Conservation (phyloP, 1,140 invertebrate species). For the Calephelis nemesis region DNA sequence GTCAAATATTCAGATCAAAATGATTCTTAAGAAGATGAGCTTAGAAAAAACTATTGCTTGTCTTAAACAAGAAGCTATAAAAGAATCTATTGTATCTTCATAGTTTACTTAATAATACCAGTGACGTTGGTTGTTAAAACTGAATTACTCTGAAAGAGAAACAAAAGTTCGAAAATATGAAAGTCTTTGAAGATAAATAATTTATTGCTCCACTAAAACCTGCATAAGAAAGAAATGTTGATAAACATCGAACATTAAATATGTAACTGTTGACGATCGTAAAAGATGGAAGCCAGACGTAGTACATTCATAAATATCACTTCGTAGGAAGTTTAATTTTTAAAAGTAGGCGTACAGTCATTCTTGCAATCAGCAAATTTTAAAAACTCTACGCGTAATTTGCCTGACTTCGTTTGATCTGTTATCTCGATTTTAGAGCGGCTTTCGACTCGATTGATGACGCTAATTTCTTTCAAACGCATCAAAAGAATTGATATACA, state of each 20-base stretch:
- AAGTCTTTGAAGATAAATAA: slow-evolving; percentile 77
- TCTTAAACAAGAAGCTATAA: slow-evolving; percentile 18
- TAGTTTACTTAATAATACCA: slow-evolving; percentile 49
- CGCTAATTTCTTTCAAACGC: slow-evolving; percentile 58
- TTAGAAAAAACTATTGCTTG: slow-evolving; percentile 1
- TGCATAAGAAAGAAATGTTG: slow-evolving; percentile 79
- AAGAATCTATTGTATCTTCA: slow-evolving; percentile 23
- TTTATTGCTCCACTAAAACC: slow-evolving; percentile 74
- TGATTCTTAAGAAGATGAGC: not conserved
- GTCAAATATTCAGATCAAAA: not conserved
- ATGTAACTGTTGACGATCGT: slow-evolving; percentile 77
- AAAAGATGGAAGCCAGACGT: slow-evolving; percentile 73
- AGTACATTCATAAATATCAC: slow-evolving; percentile 67
- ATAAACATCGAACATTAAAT: slow-evolving; percentile 79
- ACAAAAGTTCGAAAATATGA: slow-evolving; percentile 76
- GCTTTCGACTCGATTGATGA: slow-evolving; percentile 44
- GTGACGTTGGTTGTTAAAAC: slow-evolving; percentile 60
- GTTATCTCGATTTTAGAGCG: slow-evolving; percentile 39
- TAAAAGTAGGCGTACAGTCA: slow-evolving; percentile 59
- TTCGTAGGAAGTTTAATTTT: slow-evolving; percentile 70
- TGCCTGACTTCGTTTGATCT: slow-evolving; percentile 56
- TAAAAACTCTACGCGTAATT: slow-evolving; percentile 64
- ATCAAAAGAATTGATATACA: slow-evolving; percentile 57
- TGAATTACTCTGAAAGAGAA: slow-evolving; percentile 56
- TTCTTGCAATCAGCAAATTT: slow-evolving; percentile 54